phyloP scores from a whole-genome alignment of 2,113 vertebrate species.

The Sebastes fasciatus region DNA sequence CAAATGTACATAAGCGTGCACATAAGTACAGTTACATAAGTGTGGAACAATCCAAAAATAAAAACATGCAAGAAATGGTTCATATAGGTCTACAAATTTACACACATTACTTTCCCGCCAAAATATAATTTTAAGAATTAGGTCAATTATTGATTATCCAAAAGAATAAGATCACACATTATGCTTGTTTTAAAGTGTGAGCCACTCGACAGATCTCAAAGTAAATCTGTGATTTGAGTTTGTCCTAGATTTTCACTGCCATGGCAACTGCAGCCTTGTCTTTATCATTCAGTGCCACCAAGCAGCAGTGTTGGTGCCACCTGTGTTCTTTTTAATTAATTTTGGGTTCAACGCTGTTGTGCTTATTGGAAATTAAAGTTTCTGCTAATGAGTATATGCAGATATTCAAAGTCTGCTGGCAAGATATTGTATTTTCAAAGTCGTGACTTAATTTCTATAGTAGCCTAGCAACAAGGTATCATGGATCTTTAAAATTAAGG shows the following conservation, averaged over 20 bases:
- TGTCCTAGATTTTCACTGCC: conserved; percentile 21
- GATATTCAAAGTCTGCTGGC: neutral
- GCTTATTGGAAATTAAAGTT: neutral
- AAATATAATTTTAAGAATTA: neutral
- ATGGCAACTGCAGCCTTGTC: conserved; percentile 43
- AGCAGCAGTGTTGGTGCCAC: neutral
- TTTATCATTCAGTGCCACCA: neutral
- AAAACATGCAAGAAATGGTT: no score
- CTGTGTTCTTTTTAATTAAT: neutral
- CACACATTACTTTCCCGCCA: neutral
- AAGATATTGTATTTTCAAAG: neutral
- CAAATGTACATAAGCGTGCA: neutral
- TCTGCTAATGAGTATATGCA: neutral
- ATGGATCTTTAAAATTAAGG: neutral
- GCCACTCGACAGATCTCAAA: neutral
- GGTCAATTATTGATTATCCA: neutral
- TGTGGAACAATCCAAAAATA: neutral
- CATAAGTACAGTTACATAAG: no score
- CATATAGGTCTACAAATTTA: neutral
- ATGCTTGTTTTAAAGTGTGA: neutral
- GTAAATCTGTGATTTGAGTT: conserved; percentile 1
- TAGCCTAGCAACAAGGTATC: neutral
- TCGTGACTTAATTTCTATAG: neutral
- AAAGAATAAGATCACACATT: neutral
- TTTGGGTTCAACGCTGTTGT: neutral